Conservation (phyloP, 2,888 invertebrate species). For the Idaea aversata region DNA sequence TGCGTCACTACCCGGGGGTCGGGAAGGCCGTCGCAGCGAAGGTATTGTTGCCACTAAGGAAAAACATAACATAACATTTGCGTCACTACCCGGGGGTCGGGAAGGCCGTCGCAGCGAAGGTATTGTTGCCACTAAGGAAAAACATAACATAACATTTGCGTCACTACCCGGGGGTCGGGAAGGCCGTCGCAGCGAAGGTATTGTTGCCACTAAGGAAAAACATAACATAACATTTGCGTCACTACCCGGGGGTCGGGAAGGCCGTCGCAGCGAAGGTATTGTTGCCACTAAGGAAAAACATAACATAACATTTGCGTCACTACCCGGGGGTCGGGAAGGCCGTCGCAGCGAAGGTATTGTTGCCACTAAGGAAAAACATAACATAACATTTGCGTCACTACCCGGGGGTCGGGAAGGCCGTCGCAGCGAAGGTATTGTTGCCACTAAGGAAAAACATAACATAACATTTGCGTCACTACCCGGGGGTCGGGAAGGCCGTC, state of each 20-base stretch:
- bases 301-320: constrained; percentile 72
- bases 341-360: constrained; percentile 80
- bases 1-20: constrained; percentile 78
- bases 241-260: constrained; percentile 80
- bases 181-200: constrained; percentile 81
- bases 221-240: constrained; percentile 68
- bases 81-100: constrained; percentile 77
- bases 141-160: constrained; percentile 65
- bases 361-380: constrained; percentile 69
- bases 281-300: constrained; percentile 72
- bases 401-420: constrained; percentile 80
- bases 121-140: constrained; percentile 78
- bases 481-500: constrained; percentile 82
- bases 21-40: constrained; percentile 81
- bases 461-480: constrained; percentile 75
- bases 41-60: constrained; percentile 79
- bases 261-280: constrained; percentile 81
- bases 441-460: constrained; percentile 67
- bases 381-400: constrained; percentile 74
- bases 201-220: constrained; percentile 73
- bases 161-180: constrained; percentile 78
- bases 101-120: constrained; percentile 81
- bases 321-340: constrained; percentile 80
- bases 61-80: constrained; percentile 60
- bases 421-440: constrained; percentile 79